phyloP scores from a whole-genome alignment of 2,888 invertebrate genomes.

The Euplagia quadripunctaria region DNA sequence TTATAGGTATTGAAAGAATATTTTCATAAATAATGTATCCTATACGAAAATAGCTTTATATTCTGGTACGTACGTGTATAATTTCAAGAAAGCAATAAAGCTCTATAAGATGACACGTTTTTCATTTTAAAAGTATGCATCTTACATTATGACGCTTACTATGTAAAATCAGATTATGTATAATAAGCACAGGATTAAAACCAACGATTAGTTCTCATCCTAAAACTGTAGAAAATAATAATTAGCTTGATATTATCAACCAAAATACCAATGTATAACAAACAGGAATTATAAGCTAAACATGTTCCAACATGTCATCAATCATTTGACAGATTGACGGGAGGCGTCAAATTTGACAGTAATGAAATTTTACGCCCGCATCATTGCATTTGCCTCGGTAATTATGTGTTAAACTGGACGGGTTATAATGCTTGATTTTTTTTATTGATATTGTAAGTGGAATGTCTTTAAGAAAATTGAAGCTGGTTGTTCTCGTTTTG shows the following conservation, averaged over 20 bases:
- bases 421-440: slow-evolving; percentile 45
- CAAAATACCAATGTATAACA: slow-evolving; percentile 70
- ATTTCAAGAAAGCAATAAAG: too few species aligned
- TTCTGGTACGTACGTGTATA: too few species aligned
- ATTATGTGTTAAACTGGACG: slow-evolving; percentile 56
- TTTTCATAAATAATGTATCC: too few species aligned
- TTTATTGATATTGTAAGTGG: slow-evolving; percentile 45
- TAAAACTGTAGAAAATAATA: slow-evolving; percentile 26
- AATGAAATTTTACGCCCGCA: slow-evolving; percentile 82
- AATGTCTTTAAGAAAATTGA: slow-evolving; percentile 45
- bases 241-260: slow-evolving; percentile 48
- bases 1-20: too few species aligned
- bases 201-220: too few species aligned
- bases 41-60: too few species aligned
- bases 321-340: slow-evolving; percentile 75
- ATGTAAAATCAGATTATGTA: too few species aligned
- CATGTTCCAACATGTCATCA: slow-evolving; percentile 73
- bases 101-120: too few species aligned
- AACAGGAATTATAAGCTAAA: slow-evolving; percentile 74
- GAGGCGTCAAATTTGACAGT: slow-evolving; percentile 72
- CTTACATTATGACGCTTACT: too few species aligned
- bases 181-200: too few species aligned
- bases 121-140: too few species aligned
- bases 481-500: slow-evolving; percentile 24
- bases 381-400: slow-evolving; percentile 64